Conservation (phyloP, 1,140 invertebrate species). For the Leptinotarsa undecemlineata region DNA sequence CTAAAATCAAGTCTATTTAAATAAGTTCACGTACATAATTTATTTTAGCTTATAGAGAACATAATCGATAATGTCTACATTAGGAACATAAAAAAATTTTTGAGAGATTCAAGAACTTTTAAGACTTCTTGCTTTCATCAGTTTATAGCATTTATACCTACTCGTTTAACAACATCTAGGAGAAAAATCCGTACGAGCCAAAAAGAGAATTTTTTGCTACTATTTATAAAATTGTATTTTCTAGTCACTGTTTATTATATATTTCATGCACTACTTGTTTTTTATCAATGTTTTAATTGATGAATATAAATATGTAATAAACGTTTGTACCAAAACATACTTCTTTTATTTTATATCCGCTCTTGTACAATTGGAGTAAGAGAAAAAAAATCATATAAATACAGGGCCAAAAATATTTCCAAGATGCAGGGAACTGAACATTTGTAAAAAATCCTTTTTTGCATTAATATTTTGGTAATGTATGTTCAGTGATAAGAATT, state of each 20-base stretch:
- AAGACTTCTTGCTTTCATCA: not conserved
- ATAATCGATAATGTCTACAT: not conserved
- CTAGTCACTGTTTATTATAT: constrained; percentile 6
- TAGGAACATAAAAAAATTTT: not conserved
- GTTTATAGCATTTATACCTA: not conserved
- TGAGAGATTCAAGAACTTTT: not conserved
- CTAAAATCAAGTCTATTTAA: constrained; percentile 46
- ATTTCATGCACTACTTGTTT: not conserved
- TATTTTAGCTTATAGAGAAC: not conserved
- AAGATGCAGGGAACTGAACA: no score
- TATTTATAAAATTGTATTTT: not conserved
- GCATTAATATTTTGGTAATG: no score
- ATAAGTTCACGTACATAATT: constrained; percentile 6
- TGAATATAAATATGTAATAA: not conserved
- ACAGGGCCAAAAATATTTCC: no score
- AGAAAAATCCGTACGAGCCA: no score
- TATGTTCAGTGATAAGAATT: no score
- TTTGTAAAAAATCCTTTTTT: no score
- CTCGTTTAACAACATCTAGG: no score
- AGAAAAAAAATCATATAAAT: no score
- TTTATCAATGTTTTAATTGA: constrained; percentile 19
- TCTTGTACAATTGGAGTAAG: no score
- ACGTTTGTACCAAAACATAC: no score
- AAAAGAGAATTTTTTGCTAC: not conserved
- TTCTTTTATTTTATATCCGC: no score